Base-by-base conservation (phyloP, 2,797 vertebrate genomes). In the Gymnoscopelus braueri region DNA sequence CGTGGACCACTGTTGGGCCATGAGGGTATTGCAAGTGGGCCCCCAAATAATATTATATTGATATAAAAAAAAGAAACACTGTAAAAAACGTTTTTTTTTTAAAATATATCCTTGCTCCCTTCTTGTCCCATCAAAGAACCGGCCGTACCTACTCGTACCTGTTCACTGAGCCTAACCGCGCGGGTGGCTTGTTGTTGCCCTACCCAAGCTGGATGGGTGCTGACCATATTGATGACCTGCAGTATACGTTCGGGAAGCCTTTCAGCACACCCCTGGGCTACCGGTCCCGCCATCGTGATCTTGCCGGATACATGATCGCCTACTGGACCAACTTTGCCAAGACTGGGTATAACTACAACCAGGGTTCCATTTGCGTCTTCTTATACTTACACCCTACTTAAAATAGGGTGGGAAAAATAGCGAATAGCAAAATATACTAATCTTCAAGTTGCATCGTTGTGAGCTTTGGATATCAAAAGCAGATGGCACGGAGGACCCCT, bases 271-370 rank as follows among this genome's bases (percentile, higher is more conserved):
- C 94, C 0, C 24, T 96, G 71, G 95, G 61, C 15, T 99, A 98
- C 91, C 84, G 79, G 79, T 61, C 94, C n/a, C 81, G 90, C 48
- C 92, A 99, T 79, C 93, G 96, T 7, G 87, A 91, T 0, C 74
- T 98, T 35, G 94, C 97, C 0, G n/a, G 69, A 44, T 79, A 89
- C 82, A 89, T 99, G 86, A 99, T 99, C 0, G 93, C 96, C 73
- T 99, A 98, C 83, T 99, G 98, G 98, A 97, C 95, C 91, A 99
- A 99, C 90, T 99, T 99, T 32, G 98, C 97, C 81, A 94, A 65
- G 69, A 95, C 94, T 0, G 97, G 97, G 97, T 99, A 95, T 5
- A 14, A 65, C 13, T 19, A 49, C 13, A 50, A 29, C 26, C 26
- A 29, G 26, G 26, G 26, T 48, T 69, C 1, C 24, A 53, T 4